phyloP scores from a whole-genome alignment of 2,797 vertebrate species.

The Miichthys miiuy region DNA sequence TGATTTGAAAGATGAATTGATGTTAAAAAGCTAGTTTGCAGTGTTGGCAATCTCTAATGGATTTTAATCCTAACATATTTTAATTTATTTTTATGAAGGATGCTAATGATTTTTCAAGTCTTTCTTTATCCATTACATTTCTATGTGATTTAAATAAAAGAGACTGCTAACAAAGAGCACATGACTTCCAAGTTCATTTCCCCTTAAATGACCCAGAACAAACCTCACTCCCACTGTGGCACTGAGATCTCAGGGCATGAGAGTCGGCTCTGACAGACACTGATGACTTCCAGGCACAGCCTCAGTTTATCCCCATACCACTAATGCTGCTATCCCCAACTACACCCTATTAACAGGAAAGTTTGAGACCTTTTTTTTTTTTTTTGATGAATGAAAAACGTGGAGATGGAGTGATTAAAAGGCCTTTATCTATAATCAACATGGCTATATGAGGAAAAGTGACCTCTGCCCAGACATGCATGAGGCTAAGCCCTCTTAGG shows the following conservation, averaged over 20 bases:
- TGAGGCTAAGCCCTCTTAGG: slow-evolving; percentile 33
- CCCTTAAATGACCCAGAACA: slow-evolving; percentile 65
- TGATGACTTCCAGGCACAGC: slow-evolving; percentile 53
- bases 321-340: slow-evolving; percentile 55
- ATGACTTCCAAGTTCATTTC: slow-evolving; percentile 50
- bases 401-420: slow-evolving; percentile 40
- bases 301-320: slow-evolving; percentile 43
- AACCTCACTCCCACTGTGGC: slow-evolving; percentile 39
- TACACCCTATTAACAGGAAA: slow-evolving; percentile 46
- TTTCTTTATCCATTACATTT: slow-evolving; percentile 48
- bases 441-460: slow-evolving; percentile 5
- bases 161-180: slow-evolving; percentile 23
- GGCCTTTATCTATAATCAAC: slow-evolving; percentile 43
- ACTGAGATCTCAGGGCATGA: slow-evolving; percentile 33
- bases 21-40: slow-evolving; percentile 40
- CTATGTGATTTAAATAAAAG: slow-evolving; percentile 49
- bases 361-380: slow-evolving; percentile 26
- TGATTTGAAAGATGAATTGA: slow-evolving; percentile 54
- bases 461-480: slow-evolving; percentile 46
- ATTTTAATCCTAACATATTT: slow-evolving; percentile 24
- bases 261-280: slow-evolving; percentile 35
- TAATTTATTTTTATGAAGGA: slow-evolving; percentile 45
- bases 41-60: slow-evolving; percentile 51
- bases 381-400: slow-evolving; percentile 25
- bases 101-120: slow-evolving; percentile 40